These are phyloP conservation scores for Cyclura pinguis DNA, from an alignment of 2,797 vertebrate genomes.

Conservation along the genomic window DNA sequence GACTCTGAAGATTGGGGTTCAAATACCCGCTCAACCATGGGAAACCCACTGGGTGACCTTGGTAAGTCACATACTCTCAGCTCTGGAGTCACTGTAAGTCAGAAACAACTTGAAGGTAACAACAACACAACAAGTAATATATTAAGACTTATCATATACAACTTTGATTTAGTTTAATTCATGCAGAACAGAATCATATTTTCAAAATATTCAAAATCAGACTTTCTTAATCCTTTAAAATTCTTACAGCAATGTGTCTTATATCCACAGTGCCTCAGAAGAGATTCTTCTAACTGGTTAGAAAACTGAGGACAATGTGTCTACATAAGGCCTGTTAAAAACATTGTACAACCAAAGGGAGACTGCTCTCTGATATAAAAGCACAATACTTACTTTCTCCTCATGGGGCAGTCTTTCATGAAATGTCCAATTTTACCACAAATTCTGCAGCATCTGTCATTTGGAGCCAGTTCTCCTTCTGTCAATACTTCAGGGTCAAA, in stretches of 20 bases:
- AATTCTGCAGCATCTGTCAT: constrained; percentile 95
- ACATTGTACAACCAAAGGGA: not conserved
- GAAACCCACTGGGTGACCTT: too few species aligned
- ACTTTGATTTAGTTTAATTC: not conserved
- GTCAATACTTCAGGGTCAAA: constrained; percentile 95
- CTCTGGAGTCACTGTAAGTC: too few species aligned
- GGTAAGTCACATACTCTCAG: too few species aligned
- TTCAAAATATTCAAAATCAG: not conserved
- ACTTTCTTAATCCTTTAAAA: not conserved
- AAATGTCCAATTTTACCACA: constrained; percentile 99
- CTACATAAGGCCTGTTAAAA: not conserved
- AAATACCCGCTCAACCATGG: too few species aligned
- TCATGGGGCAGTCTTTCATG: constrained; percentile 95
- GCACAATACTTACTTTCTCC: constrained; percentile 86
- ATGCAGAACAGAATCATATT: not conserved
- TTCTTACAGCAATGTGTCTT: not conserved
- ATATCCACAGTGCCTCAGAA: not conserved
- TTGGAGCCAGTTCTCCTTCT: constrained; percentile 93
- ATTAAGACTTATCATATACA: not conserved
- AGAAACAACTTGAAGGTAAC: too few species aligned
- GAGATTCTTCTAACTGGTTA: not conserved
- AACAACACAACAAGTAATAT: not conserved
- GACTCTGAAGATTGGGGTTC: too few species aligned
- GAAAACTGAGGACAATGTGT: not conserved
- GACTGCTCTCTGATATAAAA: not conserved